phyloP scores from a whole-genome alignment of 2,797 vertebrate genomes.

The Eulemur coronatus region DNA sequence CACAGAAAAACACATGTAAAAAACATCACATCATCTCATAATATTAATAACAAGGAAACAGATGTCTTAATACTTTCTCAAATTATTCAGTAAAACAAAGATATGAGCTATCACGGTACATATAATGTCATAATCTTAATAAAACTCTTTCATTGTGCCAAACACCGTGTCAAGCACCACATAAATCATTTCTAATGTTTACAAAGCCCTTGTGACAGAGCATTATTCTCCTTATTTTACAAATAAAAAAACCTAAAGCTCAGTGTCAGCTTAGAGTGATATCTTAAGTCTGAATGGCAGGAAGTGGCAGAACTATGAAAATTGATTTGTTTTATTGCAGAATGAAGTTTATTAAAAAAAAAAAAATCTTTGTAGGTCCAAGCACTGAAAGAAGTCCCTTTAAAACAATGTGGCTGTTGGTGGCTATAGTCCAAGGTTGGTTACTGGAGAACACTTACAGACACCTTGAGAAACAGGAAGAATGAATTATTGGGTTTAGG shows the following conservation, averaged over 20 bases:
- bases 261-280: not conserved
- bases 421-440: not conserved
- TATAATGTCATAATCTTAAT: not conserved
- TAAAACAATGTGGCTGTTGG: not conserved
- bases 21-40: not conserved
- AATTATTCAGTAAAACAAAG: not conserved
- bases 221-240: not conserved
- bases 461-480: not conserved
- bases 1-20: not conserved
- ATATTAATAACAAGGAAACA: not conserved
- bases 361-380: not conserved
- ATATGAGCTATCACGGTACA: not conserved
- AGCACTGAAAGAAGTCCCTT: not conserved
- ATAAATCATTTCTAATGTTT: not conserved
- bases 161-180: not conserved
- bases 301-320: not conserved
- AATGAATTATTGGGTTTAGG: slow-evolving; percentile 46
- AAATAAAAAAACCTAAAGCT: not conserved
- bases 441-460: not conserved
- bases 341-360: not conserved
- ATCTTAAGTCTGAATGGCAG: not conserved
- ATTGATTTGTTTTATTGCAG: not conserved
- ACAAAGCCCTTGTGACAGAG: not conserved
- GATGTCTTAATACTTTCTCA: not conserved
- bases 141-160: not conserved